These are phyloP conservation scores for Protaetia brevitarsis DNA, from an alignment of 1,140 invertebrate genomes.

Conservation along the genomic window DNA sequence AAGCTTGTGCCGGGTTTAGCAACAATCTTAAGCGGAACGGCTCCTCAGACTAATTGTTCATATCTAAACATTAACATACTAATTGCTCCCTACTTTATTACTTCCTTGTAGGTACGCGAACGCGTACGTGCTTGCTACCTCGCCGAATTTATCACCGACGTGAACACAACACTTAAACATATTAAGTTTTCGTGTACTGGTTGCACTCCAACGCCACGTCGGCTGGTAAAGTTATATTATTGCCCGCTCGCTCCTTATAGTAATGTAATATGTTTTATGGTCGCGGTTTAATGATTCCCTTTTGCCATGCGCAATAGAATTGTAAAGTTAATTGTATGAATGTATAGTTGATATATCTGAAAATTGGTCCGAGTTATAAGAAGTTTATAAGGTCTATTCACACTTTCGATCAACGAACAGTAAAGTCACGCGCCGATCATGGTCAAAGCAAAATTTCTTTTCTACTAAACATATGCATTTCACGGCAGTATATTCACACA, in stretches of 20 bases:
- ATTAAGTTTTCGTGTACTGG: conserved; percentile 2
- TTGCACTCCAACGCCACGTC: neutral
- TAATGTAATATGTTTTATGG: neutral
- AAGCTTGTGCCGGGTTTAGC: conserved; percentile 47
- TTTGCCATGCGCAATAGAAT: neutral
- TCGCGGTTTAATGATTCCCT: neutral
- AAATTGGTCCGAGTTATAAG: no score
- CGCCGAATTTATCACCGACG: conserved; percentile 27
- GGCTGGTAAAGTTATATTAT: conserved; percentile 7
- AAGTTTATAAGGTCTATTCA: no score
- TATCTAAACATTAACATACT: conserved; percentile 48
- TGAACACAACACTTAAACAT: conserved; percentile 21
- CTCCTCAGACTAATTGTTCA: conserved; percentile 47
- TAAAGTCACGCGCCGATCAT: no score
- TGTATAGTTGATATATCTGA: no score
- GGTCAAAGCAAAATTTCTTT: no score
- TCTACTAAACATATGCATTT: no score
- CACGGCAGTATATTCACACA: no score
- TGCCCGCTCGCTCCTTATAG: neutral
- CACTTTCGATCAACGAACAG: no score
- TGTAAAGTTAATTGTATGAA: no score
- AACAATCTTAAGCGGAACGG: conserved; percentile 36
- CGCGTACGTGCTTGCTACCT: conserved; percentile 33
- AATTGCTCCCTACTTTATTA: conserved; percentile 45
- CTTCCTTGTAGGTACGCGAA: conserved; percentile 41